Conservation (phyloP, 2,113 vertebrate species). For the Sceloporus undulatus region DNA sequence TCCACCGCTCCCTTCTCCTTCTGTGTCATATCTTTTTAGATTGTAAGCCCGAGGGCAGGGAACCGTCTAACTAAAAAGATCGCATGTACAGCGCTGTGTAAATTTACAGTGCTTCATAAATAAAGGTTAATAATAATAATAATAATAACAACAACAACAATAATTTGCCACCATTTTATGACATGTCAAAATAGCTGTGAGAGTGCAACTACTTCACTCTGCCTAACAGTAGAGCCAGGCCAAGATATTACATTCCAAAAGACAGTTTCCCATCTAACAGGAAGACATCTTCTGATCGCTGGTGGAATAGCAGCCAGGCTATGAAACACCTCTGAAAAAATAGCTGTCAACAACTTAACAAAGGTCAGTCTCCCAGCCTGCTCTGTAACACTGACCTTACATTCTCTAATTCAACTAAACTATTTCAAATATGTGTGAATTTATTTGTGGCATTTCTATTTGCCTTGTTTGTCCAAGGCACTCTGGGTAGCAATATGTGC, state of each 20-base stretch:
- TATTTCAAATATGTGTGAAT: neutral
- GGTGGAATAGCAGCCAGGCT: neutral
- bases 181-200: too few species aligned
- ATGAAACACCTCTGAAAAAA: neutral
- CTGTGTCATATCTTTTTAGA: too few species aligned
- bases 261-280: neutral
- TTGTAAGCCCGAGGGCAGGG: too few species aligned
- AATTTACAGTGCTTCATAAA: too few species aligned
- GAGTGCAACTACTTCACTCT: too few species aligned
- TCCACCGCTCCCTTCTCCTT: too few species aligned
- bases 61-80: too few species aligned
- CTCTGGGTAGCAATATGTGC: neutral
- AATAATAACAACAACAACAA: too few species aligned
- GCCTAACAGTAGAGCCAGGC: too few species aligned
- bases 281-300: neutral
- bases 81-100: too few species aligned
- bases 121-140: too few species aligned
- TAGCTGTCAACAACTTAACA: neutral
- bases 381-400: neutral
- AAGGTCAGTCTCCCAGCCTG: neutral
- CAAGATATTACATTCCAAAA: neutral
- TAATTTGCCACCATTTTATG: too few species aligned
- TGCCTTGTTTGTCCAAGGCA: neutral
- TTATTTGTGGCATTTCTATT: neutral
- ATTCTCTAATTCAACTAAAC: neutral